Evolutionary conservation across 1,140 invertebrate species (phyloP), one percentile per base, ranked within the genome.

Genomic region (Atta colombica): DNA sequence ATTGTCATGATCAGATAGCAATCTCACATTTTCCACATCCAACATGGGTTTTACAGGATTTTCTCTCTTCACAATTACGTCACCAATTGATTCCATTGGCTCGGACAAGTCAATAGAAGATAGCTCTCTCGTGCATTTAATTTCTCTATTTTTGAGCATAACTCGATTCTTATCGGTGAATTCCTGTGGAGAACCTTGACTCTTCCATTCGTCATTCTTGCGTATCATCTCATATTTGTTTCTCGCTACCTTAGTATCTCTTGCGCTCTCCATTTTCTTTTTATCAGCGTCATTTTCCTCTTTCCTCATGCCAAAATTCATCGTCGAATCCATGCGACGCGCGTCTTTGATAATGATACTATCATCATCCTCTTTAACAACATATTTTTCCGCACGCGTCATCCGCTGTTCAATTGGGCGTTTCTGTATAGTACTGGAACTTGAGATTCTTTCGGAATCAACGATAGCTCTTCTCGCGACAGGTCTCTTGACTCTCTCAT

Each of bases 271-370:
- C 5, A 45, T 0, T 60, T 5, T 86, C 18, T 18, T 88, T 31
- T 66, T 88, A 2, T 77, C 35, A 12, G 31, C 16, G 25, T 16
- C 31, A 21, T n/a, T 60, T 53, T 55, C 82, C 65, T 18, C 60
- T 49, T 45, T 84, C 28, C 31, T 75, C 31, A 21, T 14, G 0
- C 12, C 10, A 6, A 35, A 65, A n/a, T 10, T 49, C 14, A 7
- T 21, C 1, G n/a, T 69, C 3, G 45, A 45, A 18, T 88, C 69
- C 18, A 16, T 28, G 35, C 58, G 71, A 12, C 39, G 58, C 4
- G 77, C 81, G 8, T 90, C 87, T n/a, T 93, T 89, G 16, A 93
- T 86, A 0, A 93, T 61, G 21, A 93, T 53, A 35, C 88, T 93
- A 25, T 93, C 93, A 16, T 90, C 88, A 6, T 91, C 69, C 49